A percentile compares a stretch with the other conserved stretches of the same genome.
These are phyloP conservation scores for Eretmocerus hayati DNA, from an alignment of 2,888 invertebrate species.

Conservation along the genomic window DNA sequence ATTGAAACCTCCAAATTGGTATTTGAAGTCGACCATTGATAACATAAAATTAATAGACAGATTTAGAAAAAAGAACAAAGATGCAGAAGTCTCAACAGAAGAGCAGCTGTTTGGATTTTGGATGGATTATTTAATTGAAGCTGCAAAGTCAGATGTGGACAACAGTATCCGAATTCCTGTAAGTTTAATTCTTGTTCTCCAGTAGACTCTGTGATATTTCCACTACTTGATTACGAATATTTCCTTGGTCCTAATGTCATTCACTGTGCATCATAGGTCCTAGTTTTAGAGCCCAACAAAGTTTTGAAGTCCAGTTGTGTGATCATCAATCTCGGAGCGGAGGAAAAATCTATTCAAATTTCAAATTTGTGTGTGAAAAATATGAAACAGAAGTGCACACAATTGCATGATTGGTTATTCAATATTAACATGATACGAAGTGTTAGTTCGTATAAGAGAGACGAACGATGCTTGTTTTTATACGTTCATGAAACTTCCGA, in stretches of 20 bases:
- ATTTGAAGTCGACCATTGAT: slow-evolving; percentile 92
- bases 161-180: slow-evolving; percentile 86
- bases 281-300: slow-evolving; percentile 86
- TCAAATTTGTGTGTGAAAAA: slow-evolving; percentile 77
- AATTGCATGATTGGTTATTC: slow-evolving; percentile 91
- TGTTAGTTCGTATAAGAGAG: slow-evolving; percentile 89
- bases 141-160: slow-evolving; percentile 72
- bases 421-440: slow-evolving; percentile 82
- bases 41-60: slow-evolving; percentile 91
- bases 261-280: slow-evolving; percentile 53
- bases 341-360: slow-evolving; percentile 85
- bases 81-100: slow-evolving; percentile 64
- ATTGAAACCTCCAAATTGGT: slow-evolving; percentile 86
- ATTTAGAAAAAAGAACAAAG: slow-evolving; percentile 77
- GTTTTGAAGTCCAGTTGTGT: slow-evolving; percentile 93
- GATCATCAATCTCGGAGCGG: slow-evolving; percentile 89
- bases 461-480: slow-evolving; percentile 90
- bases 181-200: slow-evolving; percentile 39
- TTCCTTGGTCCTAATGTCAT: slow-evolving; percentile 1
- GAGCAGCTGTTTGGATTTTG: slow-evolving; percentile 92
- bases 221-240: background rate
- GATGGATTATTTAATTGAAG: slow-evolving; percentile 98
- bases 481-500: slow-evolving; percentile 98
- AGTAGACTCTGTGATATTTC: slow-evolving; percentile 4
- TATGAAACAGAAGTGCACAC: slow-evolving; percentile 69